Conservation (phyloP, 2,888 invertebrate genomes). For the Drepana falcataria region DNA sequence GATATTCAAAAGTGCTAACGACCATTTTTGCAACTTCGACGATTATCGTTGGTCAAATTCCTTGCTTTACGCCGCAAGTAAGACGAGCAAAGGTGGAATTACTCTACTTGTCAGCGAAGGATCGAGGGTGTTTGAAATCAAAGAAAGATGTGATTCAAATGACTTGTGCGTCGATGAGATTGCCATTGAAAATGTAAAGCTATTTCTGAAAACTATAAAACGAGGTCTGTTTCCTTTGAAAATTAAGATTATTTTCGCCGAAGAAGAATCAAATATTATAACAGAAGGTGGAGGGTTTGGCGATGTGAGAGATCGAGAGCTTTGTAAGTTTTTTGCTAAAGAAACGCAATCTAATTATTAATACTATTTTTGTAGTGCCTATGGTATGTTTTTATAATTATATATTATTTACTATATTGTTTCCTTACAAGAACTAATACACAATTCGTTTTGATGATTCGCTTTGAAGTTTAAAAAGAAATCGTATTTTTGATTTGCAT, state of each 20-base stretch:
- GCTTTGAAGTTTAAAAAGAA: too few species aligned
- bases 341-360: not conserved
- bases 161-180: constrained; percentile 14
- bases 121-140: constrained; percentile 34
- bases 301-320: constrained; percentile 34
- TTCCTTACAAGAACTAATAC: too few species aligned
- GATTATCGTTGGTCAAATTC: constrained; percentile 42
- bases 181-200: constrained; percentile 15
- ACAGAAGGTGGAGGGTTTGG: constrained; percentile 21
- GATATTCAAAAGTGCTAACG: constrained; percentile 23
- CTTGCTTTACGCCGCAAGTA: constrained; percentile 23
- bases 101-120: constrained; percentile 24
- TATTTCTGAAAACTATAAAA: constrained; percentile 17
- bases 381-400: not conserved
- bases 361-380: not conserved
- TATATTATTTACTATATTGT: not conserved
- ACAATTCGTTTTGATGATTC: too few species aligned
- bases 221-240: constrained; percentile 21
- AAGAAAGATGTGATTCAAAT: constrained; percentile 14
- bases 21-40: constrained; percentile 35
- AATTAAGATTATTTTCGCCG: constrained; percentile 6
- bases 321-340: constrained; percentile 6
- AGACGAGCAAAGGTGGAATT: constrained; percentile 20
- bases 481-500: too few species aligned
- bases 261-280: constrained; percentile 5